Percentiles rank a stretch among this genome's conserved stretches.
Evolutionary conservation across 2,888 invertebrate genomes (phyloP).

Genomic region (Chrysomela aeneicollis): DNA sequence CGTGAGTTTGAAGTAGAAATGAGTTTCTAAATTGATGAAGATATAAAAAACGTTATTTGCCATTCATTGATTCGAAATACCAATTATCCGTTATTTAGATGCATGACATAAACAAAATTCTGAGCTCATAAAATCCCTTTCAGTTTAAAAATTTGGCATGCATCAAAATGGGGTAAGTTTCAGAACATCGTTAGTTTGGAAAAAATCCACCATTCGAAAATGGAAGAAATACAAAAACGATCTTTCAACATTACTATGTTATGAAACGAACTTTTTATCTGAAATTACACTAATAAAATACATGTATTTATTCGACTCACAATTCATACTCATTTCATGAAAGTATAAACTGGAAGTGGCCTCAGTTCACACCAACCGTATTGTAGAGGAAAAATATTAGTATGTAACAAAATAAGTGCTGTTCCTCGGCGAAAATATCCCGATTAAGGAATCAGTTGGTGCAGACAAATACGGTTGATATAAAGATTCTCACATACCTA

Average conservation of each 20-base stretch:
- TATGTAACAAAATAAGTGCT: conserved; percentile 40
- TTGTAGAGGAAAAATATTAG: conserved; percentile 27
- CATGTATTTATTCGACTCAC: conserved; percentile 45
- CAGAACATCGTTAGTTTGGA: conserved; percentile 32
- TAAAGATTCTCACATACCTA: conserved; percentile 38
- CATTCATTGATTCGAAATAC: conserved; percentile 13
- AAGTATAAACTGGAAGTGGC: conserved; percentile 43
- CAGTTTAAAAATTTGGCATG: conserved; percentile 38
- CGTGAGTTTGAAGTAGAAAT: too few relatives aligned
- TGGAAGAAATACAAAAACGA: conserved; percentile 24
- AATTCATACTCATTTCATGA: conserved; percentile 40
- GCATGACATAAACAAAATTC: conserved; percentile 11
- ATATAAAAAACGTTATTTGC: not conserved
- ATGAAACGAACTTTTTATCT: conserved; percentile 46
- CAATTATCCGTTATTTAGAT: not conserved
- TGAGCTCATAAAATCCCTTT: conserved; percentile 11
- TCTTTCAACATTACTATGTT: conserved; percentile 29
- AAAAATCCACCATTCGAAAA: conserved; percentile 25
- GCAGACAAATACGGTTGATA: conserved; percentile 41
- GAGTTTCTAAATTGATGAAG: too few relatives aligned
- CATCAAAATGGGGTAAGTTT: conserved; percentile 42
- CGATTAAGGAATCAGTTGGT: conserved; percentile 27
- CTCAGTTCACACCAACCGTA: conserved; percentile 42
- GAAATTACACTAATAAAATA: conserved; percentile 51
- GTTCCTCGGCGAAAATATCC: conserved; percentile 37